These are phyloP conservation scores for Scrobipalpa atriplicella DNA, from an alignment of 2,888 invertebrate genomes.

Conservation along the genomic window DNA sequence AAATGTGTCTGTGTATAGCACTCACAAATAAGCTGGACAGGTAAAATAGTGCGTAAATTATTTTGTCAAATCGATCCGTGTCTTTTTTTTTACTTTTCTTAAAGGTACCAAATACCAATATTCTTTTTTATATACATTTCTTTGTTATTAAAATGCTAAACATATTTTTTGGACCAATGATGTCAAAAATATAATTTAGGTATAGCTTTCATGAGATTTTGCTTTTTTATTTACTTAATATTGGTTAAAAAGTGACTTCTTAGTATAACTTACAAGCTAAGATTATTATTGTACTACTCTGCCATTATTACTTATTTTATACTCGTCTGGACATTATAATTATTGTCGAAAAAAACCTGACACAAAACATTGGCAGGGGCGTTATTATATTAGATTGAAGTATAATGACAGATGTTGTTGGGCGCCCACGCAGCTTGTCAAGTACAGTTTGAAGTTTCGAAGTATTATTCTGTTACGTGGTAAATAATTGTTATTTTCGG, in stretches of 20 bases:
- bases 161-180: no score
- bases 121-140: no score
- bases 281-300: background rate
- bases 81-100: no score
- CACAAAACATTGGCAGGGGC: conserved; percentile 56
- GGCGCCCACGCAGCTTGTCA: conserved; percentile 57
- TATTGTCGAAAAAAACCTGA: conserved; percentile 54
- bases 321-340: conserved; percentile 40
- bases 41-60: background rate
- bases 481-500: conserved; percentile 22
- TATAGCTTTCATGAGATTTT: no score
- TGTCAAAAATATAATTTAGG: no score
- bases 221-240: no score
- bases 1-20: background rate
- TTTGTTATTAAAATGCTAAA: no score
- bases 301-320: conserved; percentile 20
- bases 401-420: conserved; percentile 60
- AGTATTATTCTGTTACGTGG: conserved; percentile 22
- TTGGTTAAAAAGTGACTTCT: background rate
- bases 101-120: no score
- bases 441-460: conserved; percentile 4
- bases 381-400: conserved; percentile 67
- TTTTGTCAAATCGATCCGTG: no score
- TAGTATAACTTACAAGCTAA: conserved; percentile 11
- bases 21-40: background rate